Evolutionary conservation across 2,888 invertebrate genomes (phyloP), one percentile per base, ranked within the genome.

Genomic region (Phortica magna): DNA sequence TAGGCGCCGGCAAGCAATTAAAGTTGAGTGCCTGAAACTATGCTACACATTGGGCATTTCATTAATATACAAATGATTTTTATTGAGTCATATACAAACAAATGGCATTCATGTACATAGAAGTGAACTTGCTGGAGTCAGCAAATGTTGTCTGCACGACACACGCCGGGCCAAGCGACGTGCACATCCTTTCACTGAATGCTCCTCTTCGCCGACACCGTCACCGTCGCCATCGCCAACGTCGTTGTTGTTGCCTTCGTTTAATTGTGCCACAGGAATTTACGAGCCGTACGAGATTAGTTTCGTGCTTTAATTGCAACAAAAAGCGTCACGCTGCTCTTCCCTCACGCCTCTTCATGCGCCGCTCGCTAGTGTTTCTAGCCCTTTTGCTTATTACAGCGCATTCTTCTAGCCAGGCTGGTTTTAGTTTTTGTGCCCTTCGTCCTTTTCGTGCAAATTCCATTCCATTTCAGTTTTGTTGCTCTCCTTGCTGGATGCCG

Each of bases 271-370:
- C 70, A 71, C 70, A 71, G 82, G 87, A 86, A 88, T 86, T 86
- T 86, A 86, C 86, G 85, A 85, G 86, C 71, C 85, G 81, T 88
- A 82, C 80, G 88, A 88, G 85, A 85, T 85, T 85, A 87, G 86
- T 88, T 84, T 87, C 53, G 53, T 85, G 85, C 82, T 80, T 86
- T 86, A 86, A 86, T 86, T 86, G 85, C 87, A 82, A 83, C 80
- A 73, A 77, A 67, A 75, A 84, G 86, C 84, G 88, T 86, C 31
- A 12, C 17, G 64, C 39, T 64, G 31, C 31, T 59, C 59, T n/a
- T 17, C 42, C 14, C 43, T 43, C n/a, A 17, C 19, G 9, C 19
- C 43, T 17, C 12, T 43, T 68, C 64, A 31, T 39, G 7, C 39
- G 3, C 2, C 31, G 39, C 14, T 64, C 9, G 64, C 12, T 31